phyloP scores from a whole-genome alignment of 1,140 invertebrate species.

The Eubasilissa regina region DNA sequence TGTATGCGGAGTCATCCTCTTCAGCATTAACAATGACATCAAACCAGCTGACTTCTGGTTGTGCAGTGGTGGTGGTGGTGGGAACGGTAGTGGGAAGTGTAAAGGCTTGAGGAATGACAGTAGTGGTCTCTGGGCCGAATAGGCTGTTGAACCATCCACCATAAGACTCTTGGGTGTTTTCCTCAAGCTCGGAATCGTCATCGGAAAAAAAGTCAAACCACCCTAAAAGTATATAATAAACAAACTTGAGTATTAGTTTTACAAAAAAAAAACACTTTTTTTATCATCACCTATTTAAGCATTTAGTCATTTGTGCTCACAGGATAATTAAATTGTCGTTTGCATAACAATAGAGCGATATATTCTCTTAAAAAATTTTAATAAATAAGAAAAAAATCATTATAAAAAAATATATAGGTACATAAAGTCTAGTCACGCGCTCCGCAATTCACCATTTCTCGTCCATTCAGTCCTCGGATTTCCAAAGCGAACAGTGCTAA shows the following conservation, averaged over 20 bases:
- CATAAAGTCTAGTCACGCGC: no score
- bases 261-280: no score
- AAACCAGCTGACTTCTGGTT: conserved; percentile 66
- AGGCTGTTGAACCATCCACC: conserved; percentile 51
- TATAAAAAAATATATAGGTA: no score
- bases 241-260: background rate
- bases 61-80: conserved; percentile 61
- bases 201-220: conserved; percentile 40
- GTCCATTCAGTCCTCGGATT: no score
- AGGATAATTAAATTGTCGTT: no score
- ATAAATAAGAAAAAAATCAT: no score
- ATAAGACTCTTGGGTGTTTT: conserved; percentile 18
- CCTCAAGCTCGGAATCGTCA: conserved; percentile 23
- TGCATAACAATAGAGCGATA: no score
- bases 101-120: conserved; percentile 40
- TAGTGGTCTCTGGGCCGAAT: conserved; percentile 59
- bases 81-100: conserved; percentile 61
- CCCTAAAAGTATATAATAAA: conserved; percentile 5
- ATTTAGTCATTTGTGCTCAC: no score
- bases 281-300: no score
- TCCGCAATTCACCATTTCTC: no score
- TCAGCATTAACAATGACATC: conserved; percentile 65
- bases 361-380: no score
- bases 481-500: no score
- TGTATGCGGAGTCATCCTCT: conserved; percentile 64